These are phyloP conservation scores for Montipora foliosa DNA, from an alignment of 64 coral and sea anemone genomes.

Conservation along the genomic window DNA sequence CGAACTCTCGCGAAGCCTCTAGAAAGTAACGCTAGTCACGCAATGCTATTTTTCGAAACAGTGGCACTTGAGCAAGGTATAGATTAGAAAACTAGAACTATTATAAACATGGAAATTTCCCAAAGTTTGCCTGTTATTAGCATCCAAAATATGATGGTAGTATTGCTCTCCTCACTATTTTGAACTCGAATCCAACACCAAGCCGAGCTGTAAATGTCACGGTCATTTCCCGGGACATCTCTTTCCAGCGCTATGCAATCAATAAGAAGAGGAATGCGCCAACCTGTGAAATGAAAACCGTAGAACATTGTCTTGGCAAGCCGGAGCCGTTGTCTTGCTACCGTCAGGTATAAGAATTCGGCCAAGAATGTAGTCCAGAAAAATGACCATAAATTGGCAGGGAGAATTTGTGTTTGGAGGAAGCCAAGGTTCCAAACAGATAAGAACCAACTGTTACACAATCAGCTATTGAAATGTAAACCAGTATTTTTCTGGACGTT, in stretches of 20 bases:
- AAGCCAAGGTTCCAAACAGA: constrained; percentile 39
- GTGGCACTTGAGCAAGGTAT: constrained; percentile 64
- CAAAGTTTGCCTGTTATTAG: constrained; percentile 80
- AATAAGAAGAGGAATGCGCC: constrained; percentile 72
- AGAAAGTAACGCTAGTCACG: no score
- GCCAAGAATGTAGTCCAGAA: constrained; percentile 92
- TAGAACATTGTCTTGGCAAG: constrained; percentile 67
- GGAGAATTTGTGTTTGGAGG: neutral
- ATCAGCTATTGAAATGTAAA: constrained; percentile 89
- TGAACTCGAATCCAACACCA: constrained; percentile 85
- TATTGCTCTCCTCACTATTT: neutral
- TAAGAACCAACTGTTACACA: constrained; percentile 66
- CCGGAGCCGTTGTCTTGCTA: constrained; percentile 50
- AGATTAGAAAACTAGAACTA: constrained; percentile 55
- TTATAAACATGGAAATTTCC: constrained; percentile 77
- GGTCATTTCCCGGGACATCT: constrained; percentile 62
- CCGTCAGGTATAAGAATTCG: constrained; percentile 65
- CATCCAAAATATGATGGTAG: constrained; percentile 67
- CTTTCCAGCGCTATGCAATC: constrained; percentile 22
- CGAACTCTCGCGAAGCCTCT: no score
- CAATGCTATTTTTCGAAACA: no score
- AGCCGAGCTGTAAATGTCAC: constrained; percentile 44
- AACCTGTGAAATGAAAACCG: constrained; percentile 70
- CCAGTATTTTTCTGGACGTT: constrained; percentile 69
- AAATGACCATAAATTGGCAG: constrained; percentile 79